Evolutionary conservation across 2,888 invertebrate species (phyloP).

Genomic region (Xylota segnis): DNA sequence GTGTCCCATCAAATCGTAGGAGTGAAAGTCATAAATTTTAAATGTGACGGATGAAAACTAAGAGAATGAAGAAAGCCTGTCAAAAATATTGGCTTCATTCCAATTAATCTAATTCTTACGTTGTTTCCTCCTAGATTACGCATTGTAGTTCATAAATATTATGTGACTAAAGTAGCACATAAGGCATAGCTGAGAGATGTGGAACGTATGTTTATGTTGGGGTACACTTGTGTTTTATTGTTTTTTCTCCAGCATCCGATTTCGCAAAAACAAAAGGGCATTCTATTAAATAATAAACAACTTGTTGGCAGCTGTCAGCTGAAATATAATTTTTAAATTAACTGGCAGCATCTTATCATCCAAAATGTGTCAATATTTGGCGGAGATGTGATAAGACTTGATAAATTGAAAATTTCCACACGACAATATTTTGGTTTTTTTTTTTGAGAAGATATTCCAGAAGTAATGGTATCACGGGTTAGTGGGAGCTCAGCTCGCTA

Average conservation of each 20-base stretch:
- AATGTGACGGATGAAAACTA: background rate
- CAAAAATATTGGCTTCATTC: background rate
- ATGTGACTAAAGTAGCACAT: background rate
- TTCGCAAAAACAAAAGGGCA: no score
- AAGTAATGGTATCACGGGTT: background rate
- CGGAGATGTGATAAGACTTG: slow-evolving; percentile 15
- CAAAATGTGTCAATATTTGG: slow-evolving; percentile 2
- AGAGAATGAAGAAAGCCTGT: background rate
- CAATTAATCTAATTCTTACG: background rate
- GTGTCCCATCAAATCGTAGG: background rate
- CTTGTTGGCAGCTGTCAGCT: background rate
- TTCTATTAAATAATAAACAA: background rate
- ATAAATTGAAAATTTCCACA: background rate
- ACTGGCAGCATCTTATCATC: slow-evolving; percentile 5
- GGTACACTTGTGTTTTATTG: no score
- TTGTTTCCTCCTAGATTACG: background rate
- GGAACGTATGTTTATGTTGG: no score
- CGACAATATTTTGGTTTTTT: background rate
- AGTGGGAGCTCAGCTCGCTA: background rate
- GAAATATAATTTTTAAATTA: background rate
- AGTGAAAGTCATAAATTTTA: background rate
- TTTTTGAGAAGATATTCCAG: background rate
- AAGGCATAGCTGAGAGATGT: no score
- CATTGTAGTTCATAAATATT: background rate
- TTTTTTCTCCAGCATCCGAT: no score